Evolutionary conservation across 2,797 vertebrate genomes (phyloP).

Genomic region (Buphagus erythrorhynchus): DNA sequence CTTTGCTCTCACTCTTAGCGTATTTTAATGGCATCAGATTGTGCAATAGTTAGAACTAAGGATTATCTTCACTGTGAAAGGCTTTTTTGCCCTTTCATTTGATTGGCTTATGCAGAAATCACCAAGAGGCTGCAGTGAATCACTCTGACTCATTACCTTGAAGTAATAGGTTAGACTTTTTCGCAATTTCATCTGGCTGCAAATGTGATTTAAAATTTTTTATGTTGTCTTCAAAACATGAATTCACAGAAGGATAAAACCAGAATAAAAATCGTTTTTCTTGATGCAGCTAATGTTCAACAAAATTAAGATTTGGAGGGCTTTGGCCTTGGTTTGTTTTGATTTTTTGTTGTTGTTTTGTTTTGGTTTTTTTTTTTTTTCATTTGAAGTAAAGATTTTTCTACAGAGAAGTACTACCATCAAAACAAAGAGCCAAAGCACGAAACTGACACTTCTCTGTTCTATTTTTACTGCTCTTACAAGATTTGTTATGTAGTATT

Average conservation of each 20-base stretch:
- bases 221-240: background rate
- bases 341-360: background rate
- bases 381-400: background rate
- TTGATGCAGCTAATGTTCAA: background rate
- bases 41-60: conserved; percentile 8
- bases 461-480: background rate
- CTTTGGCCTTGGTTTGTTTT: fast-evolving
- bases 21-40: conserved; percentile 43
- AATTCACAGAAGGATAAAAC: background rate
- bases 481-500: background rate
- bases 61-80: conserved; percentile 25
- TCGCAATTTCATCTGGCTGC: background rate
- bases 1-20: background rate
- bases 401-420: background rate
- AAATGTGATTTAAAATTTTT: conserved; percentile 10
- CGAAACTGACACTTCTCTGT: background rate
- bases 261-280: background rate
- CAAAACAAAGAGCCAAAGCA: background rate
- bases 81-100: conserved; percentile 59
- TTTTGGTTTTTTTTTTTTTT: background rate
- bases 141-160: conserved; percentile 60
- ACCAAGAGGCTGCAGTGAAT: conserved; percentile 52
- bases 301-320: background rate
- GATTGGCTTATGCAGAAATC: conserved; percentile 52
- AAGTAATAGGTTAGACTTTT: conserved; percentile 43